phyloP scores from a whole-genome alignment of 2,888 invertebrate species.

The Cremastinae sp. region DNA sequence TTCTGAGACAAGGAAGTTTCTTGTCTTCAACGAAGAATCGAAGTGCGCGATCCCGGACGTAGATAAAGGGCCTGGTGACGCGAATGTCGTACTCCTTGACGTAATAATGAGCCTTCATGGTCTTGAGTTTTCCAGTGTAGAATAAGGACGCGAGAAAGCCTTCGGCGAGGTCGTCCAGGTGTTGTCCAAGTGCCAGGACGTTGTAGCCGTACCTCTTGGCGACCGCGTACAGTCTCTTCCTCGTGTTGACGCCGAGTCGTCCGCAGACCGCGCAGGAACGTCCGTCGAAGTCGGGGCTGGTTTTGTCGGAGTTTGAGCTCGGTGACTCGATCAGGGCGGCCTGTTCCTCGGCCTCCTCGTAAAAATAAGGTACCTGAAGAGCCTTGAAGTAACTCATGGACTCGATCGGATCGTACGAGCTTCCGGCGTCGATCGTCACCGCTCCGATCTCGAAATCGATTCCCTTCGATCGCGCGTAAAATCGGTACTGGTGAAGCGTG shows the following conservation, averaged over 20 bases:
- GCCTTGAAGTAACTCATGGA: conserved; percentile 83
- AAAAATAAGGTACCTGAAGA: conserved; percentile 84
- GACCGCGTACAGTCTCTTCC: conserved; percentile 88
- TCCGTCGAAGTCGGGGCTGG: conserved; percentile 29
- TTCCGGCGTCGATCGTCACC: conserved; percentile 89
- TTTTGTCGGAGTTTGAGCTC: neutral
- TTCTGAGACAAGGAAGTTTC: conserved; percentile 87
- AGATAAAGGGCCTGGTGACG: conserved; percentile 93
- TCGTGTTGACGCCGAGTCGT: conserved; percentile 65
- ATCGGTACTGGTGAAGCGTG: conserved; percentile 91
- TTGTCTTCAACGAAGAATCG: conserved; percentile 88
- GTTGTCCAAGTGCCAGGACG: conserved; percentile 93
- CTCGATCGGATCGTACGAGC: conserved; percentile 83
- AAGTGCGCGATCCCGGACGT: conserved; percentile 89
- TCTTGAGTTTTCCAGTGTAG: conserved; percentile 89
- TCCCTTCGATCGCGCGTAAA: conserved; percentile 88
- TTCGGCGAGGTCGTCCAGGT: conserved; percentile 91
- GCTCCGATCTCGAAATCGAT: conserved; percentile 88
- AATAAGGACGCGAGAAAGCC: conserved; percentile 91
- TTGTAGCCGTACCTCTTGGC: conserved; percentile 90
- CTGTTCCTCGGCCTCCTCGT: conserved; percentile 85
- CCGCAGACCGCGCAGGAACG: conserved; percentile 58
- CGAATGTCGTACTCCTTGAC: conserved; percentile 91
- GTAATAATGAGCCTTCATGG: conserved; percentile 91
- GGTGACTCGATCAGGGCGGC: conserved; percentile 83